phyloP scores from a whole-genome alignment of 2,113 vertebrate genomes.

The Carassius gibelio region DNA sequence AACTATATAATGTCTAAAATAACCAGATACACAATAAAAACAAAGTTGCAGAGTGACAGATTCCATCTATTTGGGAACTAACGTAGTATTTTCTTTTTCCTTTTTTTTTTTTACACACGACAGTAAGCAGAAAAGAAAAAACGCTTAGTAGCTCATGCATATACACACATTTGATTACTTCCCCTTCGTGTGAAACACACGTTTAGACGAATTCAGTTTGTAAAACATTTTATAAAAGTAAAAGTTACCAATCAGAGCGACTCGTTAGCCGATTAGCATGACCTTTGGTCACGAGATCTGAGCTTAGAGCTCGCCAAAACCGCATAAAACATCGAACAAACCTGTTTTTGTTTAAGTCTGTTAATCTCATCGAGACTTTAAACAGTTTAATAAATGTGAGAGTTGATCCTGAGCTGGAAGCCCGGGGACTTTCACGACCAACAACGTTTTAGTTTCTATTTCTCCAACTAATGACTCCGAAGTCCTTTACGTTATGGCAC shows the following conservation, averaged over 20 bases:
- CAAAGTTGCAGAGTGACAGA: background rate
- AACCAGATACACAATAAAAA: background rate
- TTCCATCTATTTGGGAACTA: background rate
- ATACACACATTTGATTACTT: background rate
- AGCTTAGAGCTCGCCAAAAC: background rate
- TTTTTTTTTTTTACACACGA: conserved; percentile 14
- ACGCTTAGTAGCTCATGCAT: background rate
- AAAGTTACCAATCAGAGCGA: background rate
- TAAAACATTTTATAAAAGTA: background rate
- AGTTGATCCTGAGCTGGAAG: background rate
- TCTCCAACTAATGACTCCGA: background rate
- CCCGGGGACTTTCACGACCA: background rate
- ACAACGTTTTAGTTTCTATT: conserved; percentile 4
- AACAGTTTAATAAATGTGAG: background rate
- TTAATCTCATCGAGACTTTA: background rate
- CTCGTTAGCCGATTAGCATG: conserved; percentile 42
- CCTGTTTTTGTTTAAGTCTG: background rate
- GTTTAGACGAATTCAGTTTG: background rate
- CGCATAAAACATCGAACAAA: background rate
- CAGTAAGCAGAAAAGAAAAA: background rate
- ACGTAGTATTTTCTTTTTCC: background rate
- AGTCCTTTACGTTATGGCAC: background rate
- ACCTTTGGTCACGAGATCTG: conserved; percentile 55
- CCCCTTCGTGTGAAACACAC: background rate
- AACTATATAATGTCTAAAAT: background rate